A percentile compares a stretch with the other conserved stretches of the same genome.
phyloP scores from a whole-genome alignment of 2,113 vertebrate species.

The Hyperopisus bebe region DNA sequence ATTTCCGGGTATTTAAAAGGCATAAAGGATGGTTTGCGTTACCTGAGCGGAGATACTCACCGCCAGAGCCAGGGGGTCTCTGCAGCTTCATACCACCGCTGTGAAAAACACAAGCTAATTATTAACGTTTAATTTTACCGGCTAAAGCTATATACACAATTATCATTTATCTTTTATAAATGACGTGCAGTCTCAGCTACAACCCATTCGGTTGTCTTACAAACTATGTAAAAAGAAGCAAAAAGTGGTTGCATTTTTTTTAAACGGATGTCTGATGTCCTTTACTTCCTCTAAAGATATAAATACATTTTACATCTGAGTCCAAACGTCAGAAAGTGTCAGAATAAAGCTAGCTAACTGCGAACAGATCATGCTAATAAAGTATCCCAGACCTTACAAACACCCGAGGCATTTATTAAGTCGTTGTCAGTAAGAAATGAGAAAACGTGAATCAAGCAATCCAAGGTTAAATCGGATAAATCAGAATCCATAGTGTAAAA shows the following conservation, averaged over 20 bases:
- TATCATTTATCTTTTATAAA: not conserved
- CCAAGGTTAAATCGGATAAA: conserved; percentile 35
- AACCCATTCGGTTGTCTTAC: not conserved
- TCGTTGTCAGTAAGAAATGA: conserved; percentile 52
- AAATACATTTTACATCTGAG: not conserved
- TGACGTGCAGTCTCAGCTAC: not conserved
- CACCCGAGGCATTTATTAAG: conserved; percentile 48
- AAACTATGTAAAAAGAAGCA: not conserved
- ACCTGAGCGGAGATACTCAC: conserved; percentile 31
- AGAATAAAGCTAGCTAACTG: not conserved
- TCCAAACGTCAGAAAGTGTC: not conserved
- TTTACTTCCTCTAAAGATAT: not conserved
- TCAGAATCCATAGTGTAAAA: conserved; percentile 2
- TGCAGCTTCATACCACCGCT: conserved; percentile 59
- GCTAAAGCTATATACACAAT: not conserved
- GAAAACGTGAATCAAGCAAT: conserved; percentile 58
- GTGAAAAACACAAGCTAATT: not conserved
- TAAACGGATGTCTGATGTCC: not conserved
- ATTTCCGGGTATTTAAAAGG: not conserved
- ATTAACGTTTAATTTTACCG: not conserved
- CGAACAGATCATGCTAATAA: conserved; percentile 6
- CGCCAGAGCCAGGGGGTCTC: conserved; percentile 64
- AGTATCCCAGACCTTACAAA: conserved; percentile 52
- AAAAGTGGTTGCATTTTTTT: not conserved
- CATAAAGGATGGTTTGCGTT: not conserved